Evolutionary conservation across 2,888 invertebrate species (phyloP), one percentile per base, ranked within the genome.

Genomic region (Hirtodrosophila cameraria): DNA sequence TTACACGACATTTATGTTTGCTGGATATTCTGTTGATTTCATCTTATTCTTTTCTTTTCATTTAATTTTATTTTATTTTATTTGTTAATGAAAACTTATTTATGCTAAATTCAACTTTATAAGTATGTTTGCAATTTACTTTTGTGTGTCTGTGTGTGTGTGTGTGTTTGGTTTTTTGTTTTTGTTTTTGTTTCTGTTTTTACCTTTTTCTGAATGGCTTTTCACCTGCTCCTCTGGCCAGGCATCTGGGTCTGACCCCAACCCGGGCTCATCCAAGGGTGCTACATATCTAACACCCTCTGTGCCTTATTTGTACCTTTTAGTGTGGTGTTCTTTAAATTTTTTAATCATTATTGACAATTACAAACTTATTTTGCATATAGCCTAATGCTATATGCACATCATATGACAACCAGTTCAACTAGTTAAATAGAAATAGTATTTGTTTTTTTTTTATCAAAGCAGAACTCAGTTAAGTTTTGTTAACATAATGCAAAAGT

Each of bases 1-100:
- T 85, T 82, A 85, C 80, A 87, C 80, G 87, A 85, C 80, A 85
- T 67, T 80, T 80, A 80, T 49, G 43, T 82, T 85, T 27, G 54
- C 58, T 73, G 83, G 53, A 75, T 85, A 70, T 61, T 13, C 71
- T 45, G 41, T 79, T 66, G 38, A n/a, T n/a, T n/a, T n/a, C n/a
- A n/a, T n/a, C 16, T 52, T 61, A 57, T 13, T 43, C 6, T 35
- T 48, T 41, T 36, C 16, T 0, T 20, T 28, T 55, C 16, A 41
- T 52, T 23, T 36, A 31, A 49, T 50, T 30, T 38, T 3, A 30
- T 20, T 28, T 53, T 23, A n/a, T 20, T 49, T 13, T 18, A 15
- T 42, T 38, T 42, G 45, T 61, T 7, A 57, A 50, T 60, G 79
- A 65, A 81, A 82, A 59, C 60, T 60, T 60, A 70, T 23, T 60